Evolutionary conservation across 2,888 invertebrate genomes (phyloP).

Genomic region (Rhorus exstirpatorius): DNA sequence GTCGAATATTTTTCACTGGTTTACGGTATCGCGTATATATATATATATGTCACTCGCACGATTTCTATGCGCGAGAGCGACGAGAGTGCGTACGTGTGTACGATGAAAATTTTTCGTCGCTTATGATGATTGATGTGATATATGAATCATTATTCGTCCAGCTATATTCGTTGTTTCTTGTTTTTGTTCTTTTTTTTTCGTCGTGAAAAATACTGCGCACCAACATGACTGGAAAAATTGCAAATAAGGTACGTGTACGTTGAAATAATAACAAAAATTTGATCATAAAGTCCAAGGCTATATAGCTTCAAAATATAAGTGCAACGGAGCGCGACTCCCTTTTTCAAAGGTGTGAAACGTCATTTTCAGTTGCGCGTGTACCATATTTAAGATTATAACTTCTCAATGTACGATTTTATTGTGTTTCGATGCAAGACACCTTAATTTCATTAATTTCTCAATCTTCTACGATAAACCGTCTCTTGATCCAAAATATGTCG

Average conservation of each 20-base stretch:
- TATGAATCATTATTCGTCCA: too few species aligned
- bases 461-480: too few species aligned
- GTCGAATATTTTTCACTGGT: too few species aligned
- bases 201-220: constrained; percentile 4
- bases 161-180: constrained; percentile 9
- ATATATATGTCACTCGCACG: too few species aligned
- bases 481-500: background rate
- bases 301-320: background rate
- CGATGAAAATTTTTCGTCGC: too few species aligned
- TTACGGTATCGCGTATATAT: too few species aligned
- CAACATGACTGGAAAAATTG: background rate
- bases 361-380: background rate
- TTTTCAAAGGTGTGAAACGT: background rate
- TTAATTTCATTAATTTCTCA: too few species aligned
- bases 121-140: too few species aligned
- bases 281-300: background rate
- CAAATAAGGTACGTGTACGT: constrained; percentile 16
- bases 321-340: background rate
- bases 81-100: too few species aligned
- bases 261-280: background rate
- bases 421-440: too few species aligned
- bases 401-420: background rate
- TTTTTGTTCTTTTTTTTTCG: constrained; percentile 10
- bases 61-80: too few species aligned
- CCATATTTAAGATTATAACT: background rate